A percentile compares a stretch with the other conserved stretches of the same genome.
Evolutionary conservation across 2,888 invertebrate genomes (phyloP).

Genomic region (Empis livida): DNA sequence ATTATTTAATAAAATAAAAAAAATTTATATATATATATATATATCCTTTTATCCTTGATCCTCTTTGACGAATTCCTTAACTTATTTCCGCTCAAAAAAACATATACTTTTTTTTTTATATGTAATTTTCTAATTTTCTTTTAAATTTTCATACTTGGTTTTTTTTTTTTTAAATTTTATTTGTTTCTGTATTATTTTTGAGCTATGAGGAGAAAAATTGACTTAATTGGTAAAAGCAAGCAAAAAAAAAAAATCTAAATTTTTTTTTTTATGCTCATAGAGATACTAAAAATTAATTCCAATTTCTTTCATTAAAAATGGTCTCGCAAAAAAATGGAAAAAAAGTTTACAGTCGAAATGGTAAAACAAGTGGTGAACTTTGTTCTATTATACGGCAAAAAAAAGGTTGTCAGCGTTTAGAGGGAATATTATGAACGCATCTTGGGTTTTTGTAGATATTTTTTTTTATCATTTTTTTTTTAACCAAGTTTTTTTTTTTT

Average conservation of each 20-base stretch:
- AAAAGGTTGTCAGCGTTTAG: too few species aligned
- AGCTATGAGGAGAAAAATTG: slow-evolving; percentile 2
- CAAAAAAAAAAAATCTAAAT: background rate
- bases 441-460: too few species aligned
- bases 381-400: too few species aligned
- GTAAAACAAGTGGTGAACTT: too few species aligned
- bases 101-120: background rate
- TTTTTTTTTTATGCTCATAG: too few species aligned
- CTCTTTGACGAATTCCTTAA: background rate
- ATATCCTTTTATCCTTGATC: slow-evolving; percentile 2
- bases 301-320: too few species aligned
- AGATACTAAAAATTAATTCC: too few species aligned
- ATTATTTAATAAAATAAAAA: background rate
- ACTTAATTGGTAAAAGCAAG: slow-evolving; percentile 1
- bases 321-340: too few species aligned
- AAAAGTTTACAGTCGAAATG: too few species aligned
- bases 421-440: too few species aligned
- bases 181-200: background rate
- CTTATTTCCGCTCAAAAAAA: slow-evolving; percentile 1
- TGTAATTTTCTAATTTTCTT: background rate
- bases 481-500: background rate
- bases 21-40: background rate
- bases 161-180: background rate
- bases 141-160: background rate
- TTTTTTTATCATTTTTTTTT: background rate